These are phyloP conservation scores for Microtus montanus DNA, from an alignment of 2,113 vertebrate genomes.

Conservation along the genomic window DNA sequence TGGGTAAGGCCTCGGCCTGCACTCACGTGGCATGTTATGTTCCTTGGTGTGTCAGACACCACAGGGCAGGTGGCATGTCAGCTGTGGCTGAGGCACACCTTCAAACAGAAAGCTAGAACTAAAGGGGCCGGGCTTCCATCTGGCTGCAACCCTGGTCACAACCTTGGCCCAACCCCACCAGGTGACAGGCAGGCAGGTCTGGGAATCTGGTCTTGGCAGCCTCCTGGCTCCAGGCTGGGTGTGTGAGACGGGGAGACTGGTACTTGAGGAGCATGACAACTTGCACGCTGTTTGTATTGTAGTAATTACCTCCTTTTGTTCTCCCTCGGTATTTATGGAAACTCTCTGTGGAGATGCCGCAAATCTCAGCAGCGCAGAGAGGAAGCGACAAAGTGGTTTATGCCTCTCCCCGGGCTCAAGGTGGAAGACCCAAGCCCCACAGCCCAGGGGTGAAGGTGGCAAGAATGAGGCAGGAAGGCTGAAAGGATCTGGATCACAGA, in stretches of 20 bases:
- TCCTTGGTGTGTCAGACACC: neutral
- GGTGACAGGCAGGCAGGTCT: neutral
- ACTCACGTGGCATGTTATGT: neutral
- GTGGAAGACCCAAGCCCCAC: neutral
- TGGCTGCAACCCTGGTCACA: neutral
- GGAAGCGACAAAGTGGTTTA: slow-evolving; percentile 10
- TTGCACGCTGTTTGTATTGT: slow-evolving; percentile 71
- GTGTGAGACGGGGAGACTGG: slow-evolving; percentile 27
- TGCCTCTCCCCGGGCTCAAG: slow-evolving; percentile 41
- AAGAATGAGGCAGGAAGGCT: neutral
- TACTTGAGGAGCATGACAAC: slow-evolving; percentile 55
- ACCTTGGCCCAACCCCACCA: neutral
- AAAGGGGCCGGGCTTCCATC: accelerated
- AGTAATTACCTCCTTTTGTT: slow-evolving; percentile 76
- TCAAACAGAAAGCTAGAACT: neutral
- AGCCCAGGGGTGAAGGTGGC: neutral
- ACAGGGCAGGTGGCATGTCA: neutral
- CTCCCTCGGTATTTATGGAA: slow-evolving; percentile 70
- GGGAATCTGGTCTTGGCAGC: neutral
- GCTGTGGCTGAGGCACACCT: neutral
- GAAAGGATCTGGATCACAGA: neutral
- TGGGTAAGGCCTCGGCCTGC: neutral
- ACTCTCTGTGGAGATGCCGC: slow-evolving; percentile 69
- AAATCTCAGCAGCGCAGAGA: slow-evolving; percentile 31
- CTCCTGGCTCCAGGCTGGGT: slow-evolving; percentile 24